Evolutionary conservation across 2,797 vertebrate species (phyloP), one percentile per base, ranked within the genome.

Genomic region (Hippocampus kuda): DNA sequence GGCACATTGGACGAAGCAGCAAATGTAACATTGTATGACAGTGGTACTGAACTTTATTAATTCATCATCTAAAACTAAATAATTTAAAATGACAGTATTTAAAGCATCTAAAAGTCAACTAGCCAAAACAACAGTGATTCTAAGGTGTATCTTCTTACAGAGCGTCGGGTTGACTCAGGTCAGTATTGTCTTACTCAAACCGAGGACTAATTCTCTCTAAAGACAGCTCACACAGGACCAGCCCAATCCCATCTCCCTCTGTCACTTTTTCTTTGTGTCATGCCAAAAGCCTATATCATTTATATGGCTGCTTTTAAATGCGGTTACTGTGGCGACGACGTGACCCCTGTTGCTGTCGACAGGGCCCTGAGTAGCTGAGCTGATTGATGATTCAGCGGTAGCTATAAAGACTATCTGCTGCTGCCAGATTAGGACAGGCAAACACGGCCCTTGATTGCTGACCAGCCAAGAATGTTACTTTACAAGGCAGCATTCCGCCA

Each of bases 361-460:
- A 80, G 79, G 81, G 70, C 87, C 86, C 74, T 90, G 83, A 86
- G 88, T 79, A 77, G 83, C 78, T 30, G 79, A 67, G 75, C 79
- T 90, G 91, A 93, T 91, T 91, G 90, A 93, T 89, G 88, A 75
- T 63, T 27, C 70, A 80, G 75, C 77, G 89, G 80, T 70, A 72
- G 83, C 88, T 88, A 90, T 93, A 86, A 89, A 91, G 81, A 68
- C 87, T 72, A 89, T 89, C 94, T 95, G 93, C 84, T 79, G 78
- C 69, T 75, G 86, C 68, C 85, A 92, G 94, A 95, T 93, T 92
- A 93, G 87, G 75, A 77, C 80, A 78, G 82, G 85, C 91, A 91
- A 92, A 91, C 88, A 90, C 71, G 72, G 71, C 70, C 77, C 59
- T 77, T 6, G 30, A 78, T 57, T 68, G 64, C 74, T 70, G 77